phyloP scores from a whole-genome alignment of 1,140 invertebrate species.

The Lasioglossum baleicum region DNA sequence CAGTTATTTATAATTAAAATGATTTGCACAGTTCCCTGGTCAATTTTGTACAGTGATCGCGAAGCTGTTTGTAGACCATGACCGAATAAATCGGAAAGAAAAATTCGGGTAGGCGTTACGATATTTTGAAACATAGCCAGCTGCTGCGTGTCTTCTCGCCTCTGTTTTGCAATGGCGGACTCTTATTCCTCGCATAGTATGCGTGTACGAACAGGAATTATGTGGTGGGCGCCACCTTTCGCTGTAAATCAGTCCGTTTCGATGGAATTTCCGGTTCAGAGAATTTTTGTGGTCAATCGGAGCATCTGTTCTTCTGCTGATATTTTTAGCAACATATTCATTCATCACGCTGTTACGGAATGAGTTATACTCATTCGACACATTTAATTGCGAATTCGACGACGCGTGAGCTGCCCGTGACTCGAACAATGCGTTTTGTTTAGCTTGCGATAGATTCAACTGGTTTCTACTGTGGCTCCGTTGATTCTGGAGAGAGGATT shows the following conservation, averaged over 20 bases:
- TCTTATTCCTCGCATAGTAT: neutral
- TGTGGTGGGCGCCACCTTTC: neutral
- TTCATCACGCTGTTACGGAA: neutral
- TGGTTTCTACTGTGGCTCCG: neutral
- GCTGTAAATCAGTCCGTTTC: neutral
- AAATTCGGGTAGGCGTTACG: constrained; percentile 16
- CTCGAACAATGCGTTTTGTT: neutral
- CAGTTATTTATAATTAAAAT: neutral
- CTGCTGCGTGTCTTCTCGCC: neutral
- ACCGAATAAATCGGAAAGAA: constrained; percentile 10
- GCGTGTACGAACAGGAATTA: neutral
- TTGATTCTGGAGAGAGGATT: neutral
- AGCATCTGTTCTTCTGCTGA: neutral
- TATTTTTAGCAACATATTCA: too few species aligned
- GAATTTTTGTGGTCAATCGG: neutral
- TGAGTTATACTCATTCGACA: neutral
- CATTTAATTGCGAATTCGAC: neutral
- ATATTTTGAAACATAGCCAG: constrained; percentile 28
- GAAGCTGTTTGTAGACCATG: neutral
- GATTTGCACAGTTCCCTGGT: too few species aligned
- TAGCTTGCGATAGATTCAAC: neutral
- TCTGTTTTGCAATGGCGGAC: neutral
- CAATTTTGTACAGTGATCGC: neutral
- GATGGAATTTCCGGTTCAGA: neutral
- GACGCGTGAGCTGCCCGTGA: too few species aligned